Conservation (phyloP, 2,888 invertebrate genomes). For the Aphodius sticticus region DNA sequence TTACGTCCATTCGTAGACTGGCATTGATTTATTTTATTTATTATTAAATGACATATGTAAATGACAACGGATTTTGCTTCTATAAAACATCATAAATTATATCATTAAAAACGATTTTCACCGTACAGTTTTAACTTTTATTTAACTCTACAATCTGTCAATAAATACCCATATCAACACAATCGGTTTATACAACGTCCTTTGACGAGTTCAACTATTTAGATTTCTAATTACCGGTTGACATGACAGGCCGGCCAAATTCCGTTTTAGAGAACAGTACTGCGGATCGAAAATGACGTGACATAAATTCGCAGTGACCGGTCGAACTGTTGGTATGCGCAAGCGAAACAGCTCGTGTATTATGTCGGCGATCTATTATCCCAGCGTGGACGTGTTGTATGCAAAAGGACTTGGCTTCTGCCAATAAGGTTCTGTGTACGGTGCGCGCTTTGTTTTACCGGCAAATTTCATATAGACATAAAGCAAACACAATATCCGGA, state of each 20-base stretch:
- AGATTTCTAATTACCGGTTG: not conserved
- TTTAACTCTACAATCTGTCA: too few species aligned
- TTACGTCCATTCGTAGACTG: too few species aligned
- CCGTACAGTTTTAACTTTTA: too few species aligned
- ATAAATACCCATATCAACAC: too few species aligned
- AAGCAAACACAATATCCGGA: conserved; percentile 4
- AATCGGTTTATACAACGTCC: too few species aligned
- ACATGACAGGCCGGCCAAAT: not conserved
- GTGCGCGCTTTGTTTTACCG: not conserved
- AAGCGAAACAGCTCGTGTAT: not conserved
- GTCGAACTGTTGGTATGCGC: not conserved
- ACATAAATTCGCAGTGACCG: not conserved
- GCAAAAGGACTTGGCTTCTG: conserved; percentile 4
- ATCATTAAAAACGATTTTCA: too few species aligned
- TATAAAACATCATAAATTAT: too few species aligned
- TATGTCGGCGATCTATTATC: not conserved
- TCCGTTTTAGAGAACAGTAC: not conserved
- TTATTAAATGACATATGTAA: too few species aligned
- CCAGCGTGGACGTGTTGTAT: not conserved
- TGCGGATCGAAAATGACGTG: not conserved
- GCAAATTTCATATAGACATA: not conserved
- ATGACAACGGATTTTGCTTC: too few species aligned
- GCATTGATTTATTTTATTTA: too few species aligned
- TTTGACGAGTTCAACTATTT: not conserved
- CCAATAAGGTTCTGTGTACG: not conserved